These are phyloP conservation scores for Drosophila busckii DNA, from an alignment of 1,140 invertebrate species.

Conservation along the genomic window DNA sequence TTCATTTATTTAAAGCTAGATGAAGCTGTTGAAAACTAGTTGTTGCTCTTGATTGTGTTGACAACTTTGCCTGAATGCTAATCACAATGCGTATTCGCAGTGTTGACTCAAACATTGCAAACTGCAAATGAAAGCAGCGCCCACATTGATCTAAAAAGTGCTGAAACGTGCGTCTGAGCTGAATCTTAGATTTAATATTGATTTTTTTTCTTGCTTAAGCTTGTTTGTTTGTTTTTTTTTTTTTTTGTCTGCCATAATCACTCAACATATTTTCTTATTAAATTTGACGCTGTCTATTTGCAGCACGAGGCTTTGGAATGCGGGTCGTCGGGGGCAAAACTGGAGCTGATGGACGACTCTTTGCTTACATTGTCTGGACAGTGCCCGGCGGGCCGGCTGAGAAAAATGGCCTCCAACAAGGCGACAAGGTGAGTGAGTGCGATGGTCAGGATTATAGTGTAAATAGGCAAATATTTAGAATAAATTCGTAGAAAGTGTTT, in stretches of 20 bases:
- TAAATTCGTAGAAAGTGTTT: too few relatives aligned
- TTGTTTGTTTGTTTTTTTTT: conserved; percentile 6
- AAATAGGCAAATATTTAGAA: too few relatives aligned
- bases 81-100: conserved; percentile 51
- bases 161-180: conserved; percentile 49
- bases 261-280: conserved; percentile 48
- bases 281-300: conserved; percentile 50
- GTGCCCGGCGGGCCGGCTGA: conserved; percentile 94
- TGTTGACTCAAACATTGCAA: conserved; percentile 43
- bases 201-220: conserved; percentile 39
- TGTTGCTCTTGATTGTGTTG: conserved; percentile 12
- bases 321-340: conserved; percentile 94
- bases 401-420: conserved; percentile 90
- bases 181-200: conserved; percentile 59
- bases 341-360: conserved; percentile 88
- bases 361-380: conserved; percentile 94
- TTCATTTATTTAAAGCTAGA: too few relatives aligned
- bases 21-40: too few relatives aligned
- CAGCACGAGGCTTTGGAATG: conserved; percentile 95
- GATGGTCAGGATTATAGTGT: too few relatives aligned
- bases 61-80: too few relatives aligned
- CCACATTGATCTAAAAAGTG: conserved; percentile 58
- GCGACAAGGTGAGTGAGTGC: conserved; percentile 87
- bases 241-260: conserved; percentile 31
- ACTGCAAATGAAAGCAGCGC: conserved; percentile 73